Evolutionary conservation across 2,797 vertebrate species (phyloP).

Genomic region (Synanceia verrucosa): DNA sequence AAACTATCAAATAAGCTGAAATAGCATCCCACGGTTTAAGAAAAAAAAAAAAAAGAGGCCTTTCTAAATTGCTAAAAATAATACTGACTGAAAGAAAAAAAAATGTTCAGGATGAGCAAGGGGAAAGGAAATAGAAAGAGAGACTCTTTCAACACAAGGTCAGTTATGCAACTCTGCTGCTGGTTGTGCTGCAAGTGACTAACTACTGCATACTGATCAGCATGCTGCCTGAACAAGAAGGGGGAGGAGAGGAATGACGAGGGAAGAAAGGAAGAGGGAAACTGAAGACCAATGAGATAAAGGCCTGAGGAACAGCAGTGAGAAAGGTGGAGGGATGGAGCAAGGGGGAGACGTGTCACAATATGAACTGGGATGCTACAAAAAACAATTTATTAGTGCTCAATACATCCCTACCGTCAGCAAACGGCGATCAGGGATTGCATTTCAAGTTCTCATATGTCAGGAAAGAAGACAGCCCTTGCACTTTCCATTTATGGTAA

Average conservation of each 20-base stretch:
- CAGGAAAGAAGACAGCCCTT: not conserved
- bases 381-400: too few relatives aligned
- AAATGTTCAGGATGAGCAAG: constrained; percentile 17
- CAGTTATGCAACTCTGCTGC: constrained; percentile 89
- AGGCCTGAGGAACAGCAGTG: constrained; percentile 8
- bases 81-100: constrained; percentile 18
- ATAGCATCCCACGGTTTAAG: not conserved
- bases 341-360: not conserved
- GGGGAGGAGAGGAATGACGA: constrained; percentile 17
- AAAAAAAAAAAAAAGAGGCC: constrained; percentile 4
- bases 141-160: constrained; percentile 80
- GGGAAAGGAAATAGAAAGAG: not conserved
- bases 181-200: constrained; percentile 88
- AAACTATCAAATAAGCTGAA: not conserved
- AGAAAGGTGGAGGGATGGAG: constrained; percentile 13
- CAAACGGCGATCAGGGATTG: not conserved
- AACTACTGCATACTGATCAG: constrained; percentile 89
- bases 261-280: not conserved
- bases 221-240: constrained; percentile 45
- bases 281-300: not conserved
- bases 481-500: constrained; percentile 13
- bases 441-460: constrained; percentile 23
- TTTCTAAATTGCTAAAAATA: not conserved
- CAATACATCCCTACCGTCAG: constrained; percentile 10
- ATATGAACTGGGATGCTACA: not conserved